Base-by-base conservation (phyloP, 2,113 vertebrate species). In the Geococcyx californianus region DNA sequence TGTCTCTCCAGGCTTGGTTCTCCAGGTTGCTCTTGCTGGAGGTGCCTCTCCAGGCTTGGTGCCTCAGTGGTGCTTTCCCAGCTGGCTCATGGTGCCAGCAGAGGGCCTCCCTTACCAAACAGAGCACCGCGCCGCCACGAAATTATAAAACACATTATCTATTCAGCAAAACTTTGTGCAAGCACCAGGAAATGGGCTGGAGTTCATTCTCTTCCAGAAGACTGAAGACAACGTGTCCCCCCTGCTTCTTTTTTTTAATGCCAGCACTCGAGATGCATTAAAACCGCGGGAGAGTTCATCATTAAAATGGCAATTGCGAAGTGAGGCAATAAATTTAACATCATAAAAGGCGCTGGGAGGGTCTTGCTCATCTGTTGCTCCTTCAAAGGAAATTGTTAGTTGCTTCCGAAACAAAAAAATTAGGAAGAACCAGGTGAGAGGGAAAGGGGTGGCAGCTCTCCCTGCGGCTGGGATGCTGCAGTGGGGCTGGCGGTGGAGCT, bases 51-150 rank as follows among this genome's bases (percentile, higher is more conserved):
- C 38, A 24, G 58, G 73, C 54, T 82, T 56, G 54, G 4, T 21
- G 56, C 17, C 70, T 58, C 38, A 0, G 3, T 14, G 67, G 74
- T 34, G 34, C 23, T 7, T 93, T 38, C 60, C 70, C 76, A 40
- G 66, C 45, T 2, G 11, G 36, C n/a, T 63, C 29, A 40, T 2
- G 6, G 40, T 85, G 92, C 91, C 96, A 96, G 96, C 93, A 95
- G 94, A 95, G 94, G 96, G 93, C 95, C 94, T 96, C 93, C 94
- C 89, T 93, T 74, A 88, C 94, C 91, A 80, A 56, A 87, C 36
- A 20, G 66, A 95, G 77, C 90, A 9, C 63, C 2, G 34, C 6
- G 4, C 68, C 6, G 44, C n/a, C 42, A 45, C 34, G 3, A 33
- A 87, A 79, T 92, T 62, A 85, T 66, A 82, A 91, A 94, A 51